Evolutionary conservation across 2,797 vertebrate species (phyloP), one percentile per base, ranked within the genome.

Genomic region (Cynopterus sphinx): DNA sequence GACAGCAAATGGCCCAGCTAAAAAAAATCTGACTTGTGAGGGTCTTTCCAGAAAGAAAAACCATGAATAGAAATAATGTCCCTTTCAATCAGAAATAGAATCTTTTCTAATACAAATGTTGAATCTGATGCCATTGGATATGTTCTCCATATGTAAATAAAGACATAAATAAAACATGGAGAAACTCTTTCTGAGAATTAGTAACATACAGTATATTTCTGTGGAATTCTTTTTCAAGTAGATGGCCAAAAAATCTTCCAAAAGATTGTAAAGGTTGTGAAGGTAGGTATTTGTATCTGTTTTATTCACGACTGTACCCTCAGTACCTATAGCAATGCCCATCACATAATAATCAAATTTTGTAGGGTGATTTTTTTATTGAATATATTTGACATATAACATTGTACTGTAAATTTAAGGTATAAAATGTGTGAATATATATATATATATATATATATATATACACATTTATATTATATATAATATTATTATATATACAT

Each of bases 41-140:
- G 13, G 87, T 79, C 92, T 97, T 98, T 97, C 93, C 85, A 93
- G 90, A 65, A 77, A 94, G 95, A 96, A 87, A 96, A 97, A 86
- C 73, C 83, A 87, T 91, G 53, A 85, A 95, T 98, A 95, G 90
- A 95, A 91, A 91, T 94, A 95, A 90, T 61, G 24, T 74, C 51
- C 36, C 41, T 95, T 98, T 86, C 70, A 97, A 90, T 96, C 90
- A 91, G 74, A 96, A 96, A 92, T 28, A 85, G 43, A 96, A 93
- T 88, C 82, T n/a, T 97, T 96, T 81, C 94, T 96, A 95, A 96
- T 95, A 97, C 55, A 92, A 82, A 97, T 63, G 86, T 94, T 78
- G 79, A 86, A 91, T 91, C n/a, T 65, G 79, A 92, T 78, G 91
- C 87, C 61, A 96, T 74, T 77, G 53, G 87, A 26, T 97, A 68